Conservation (phyloP, 2,888 invertebrate species). For the Lycocerus yunnanus region DNA sequence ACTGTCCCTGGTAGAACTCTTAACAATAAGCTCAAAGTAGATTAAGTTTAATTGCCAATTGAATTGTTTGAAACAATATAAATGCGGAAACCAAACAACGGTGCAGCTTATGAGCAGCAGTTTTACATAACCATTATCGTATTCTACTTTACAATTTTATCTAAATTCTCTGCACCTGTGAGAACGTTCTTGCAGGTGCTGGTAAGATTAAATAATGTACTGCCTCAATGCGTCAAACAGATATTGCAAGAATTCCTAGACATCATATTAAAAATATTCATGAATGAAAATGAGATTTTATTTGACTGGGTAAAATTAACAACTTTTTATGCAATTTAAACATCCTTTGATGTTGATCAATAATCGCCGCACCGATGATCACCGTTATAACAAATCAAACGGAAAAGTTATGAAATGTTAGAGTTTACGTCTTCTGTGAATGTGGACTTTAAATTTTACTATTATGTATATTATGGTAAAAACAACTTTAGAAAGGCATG, state of each 20-base stretch:
- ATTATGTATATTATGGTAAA: background rate
- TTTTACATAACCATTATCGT: background rate
- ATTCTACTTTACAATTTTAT: background rate
- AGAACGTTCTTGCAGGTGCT: background rate
- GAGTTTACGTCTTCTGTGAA: background rate
- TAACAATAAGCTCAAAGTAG: background rate
- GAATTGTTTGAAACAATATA: background rate
- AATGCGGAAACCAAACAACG: background rate
- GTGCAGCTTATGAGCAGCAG: background rate
- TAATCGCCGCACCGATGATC: background rate
- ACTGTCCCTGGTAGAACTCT: background rate
- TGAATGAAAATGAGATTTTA: background rate
- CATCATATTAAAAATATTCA: background rate
- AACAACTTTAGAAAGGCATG: background rate
- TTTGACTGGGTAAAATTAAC: background rate
- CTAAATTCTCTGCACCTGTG: background rate
- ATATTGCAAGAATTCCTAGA: background rate
- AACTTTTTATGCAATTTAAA: background rate
- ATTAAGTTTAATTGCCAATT: background rate
- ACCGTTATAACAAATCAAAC: background rate
- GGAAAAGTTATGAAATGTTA: background rate
- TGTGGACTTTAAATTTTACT: background rate
- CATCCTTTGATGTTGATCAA: background rate
- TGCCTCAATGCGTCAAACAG: background rate
- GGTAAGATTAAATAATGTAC: background rate